Conservation (phyloP, 2,113 vertebrate genomes). For the Lepus europaeus region DNA sequence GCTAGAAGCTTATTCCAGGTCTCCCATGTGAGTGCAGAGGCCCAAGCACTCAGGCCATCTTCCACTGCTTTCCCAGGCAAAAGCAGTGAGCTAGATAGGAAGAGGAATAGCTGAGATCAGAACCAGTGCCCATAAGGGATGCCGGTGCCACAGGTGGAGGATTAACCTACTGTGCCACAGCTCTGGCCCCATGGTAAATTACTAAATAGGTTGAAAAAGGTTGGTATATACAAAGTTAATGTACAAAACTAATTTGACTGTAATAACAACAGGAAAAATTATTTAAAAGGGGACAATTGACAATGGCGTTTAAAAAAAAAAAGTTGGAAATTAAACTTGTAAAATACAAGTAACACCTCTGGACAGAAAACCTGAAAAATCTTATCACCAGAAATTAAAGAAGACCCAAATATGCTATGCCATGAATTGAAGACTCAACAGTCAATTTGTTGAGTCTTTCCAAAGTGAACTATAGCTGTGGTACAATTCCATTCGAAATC, state of each 20-base stretch:
- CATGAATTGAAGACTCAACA: neutral
- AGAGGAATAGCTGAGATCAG: too few relatives aligned
- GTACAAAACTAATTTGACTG: constrained; percentile 36
- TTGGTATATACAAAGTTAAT: neutral
- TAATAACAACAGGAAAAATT: constrained; percentile 36
- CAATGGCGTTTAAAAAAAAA: constrained; percentile 8
- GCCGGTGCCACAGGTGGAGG: too few relatives aligned
- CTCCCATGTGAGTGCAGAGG: too few relatives aligned
- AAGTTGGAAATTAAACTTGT: neutral
- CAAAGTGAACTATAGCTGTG: neutral
- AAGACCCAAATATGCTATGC: neutral
- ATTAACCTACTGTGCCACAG: too few relatives aligned
- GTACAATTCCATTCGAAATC: neutral
- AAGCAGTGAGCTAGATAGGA: too few relatives aligned
- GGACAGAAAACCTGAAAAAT: constrained; percentile 36
- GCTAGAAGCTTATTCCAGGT: too few relatives aligned
- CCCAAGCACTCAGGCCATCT: too few relatives aligned
- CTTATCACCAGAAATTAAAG: constrained; percentile 22
- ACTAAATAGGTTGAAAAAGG: neutral
- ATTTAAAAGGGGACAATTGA: neutral
- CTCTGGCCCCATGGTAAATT: neutral
- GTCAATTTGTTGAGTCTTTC: neutral
- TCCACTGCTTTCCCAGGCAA: too few relatives aligned
- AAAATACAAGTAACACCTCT: neutral
- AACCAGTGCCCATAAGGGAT: too few relatives aligned